Percentiles rank a stretch among this genome's conserved stretches.
phyloP scores from a whole-genome alignment of 2,113 vertebrate genomes.

The Xiphorhynchus elegans region DNA sequence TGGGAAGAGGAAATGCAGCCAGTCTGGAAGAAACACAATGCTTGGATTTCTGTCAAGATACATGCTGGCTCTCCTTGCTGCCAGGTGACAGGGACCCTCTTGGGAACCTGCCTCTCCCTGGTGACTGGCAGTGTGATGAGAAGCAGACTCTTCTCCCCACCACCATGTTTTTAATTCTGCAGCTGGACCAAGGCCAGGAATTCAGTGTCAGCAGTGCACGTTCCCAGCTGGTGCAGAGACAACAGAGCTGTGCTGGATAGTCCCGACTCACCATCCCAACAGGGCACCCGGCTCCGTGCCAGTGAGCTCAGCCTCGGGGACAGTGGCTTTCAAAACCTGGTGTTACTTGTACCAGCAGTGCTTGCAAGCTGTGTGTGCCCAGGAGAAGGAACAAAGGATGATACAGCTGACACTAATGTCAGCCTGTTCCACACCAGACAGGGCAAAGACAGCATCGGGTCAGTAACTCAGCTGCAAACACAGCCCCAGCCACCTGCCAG shows the following conservation, averaged over 20 bases:
- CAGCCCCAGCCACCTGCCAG: not conserved
- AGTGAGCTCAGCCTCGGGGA: not conserved
- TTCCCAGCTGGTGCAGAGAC: not conserved
- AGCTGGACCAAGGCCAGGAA: not conserved
- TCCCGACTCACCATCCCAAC: not conserved
- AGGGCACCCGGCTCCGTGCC: not conserved
- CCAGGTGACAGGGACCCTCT: not conserved
- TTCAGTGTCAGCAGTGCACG: accelerated
- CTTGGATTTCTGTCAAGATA: not conserved
- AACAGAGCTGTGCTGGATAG: not conserved
- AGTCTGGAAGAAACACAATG: not conserved
- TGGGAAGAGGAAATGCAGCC: not conserved
- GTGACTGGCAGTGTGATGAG: accelerated
- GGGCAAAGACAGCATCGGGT: not conserved
- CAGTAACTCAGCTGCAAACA: not conserved
- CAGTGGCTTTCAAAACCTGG: not conserved
- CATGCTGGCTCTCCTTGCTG: accelerated
- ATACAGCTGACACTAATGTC: not conserved
- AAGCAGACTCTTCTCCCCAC: not conserved
- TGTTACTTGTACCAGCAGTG: not conserved
- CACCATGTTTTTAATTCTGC: accelerated
- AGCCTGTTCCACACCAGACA: not conserved
- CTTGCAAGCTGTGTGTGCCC: not conserved
- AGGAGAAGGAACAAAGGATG: not conserved
- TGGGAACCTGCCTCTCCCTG: not conserved